phyloP scores from a whole-genome alignment of 2,113 vertebrate genomes.

The western clawed frog (Xenopus tropicalis) region UCB_Xtro_10.0 CM004443.2:133680001-133680500 shows the following conservation, averaged over 20 bases:
- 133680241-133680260: slow-evolving; percentile 67
- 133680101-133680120: slow-evolving; percentile 72
- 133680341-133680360: slow-evolving; percentile 42
- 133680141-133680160: slow-evolving; percentile 71
- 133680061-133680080: slow-evolving; percentile 49
- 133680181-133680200: slow-evolving; percentile 69
- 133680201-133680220: slow-evolving; percentile 42
- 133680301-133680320: slow-evolving; percentile 53
- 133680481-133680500: no score
- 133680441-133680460: no score
- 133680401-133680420: no score
- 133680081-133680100: slow-evolving; percentile 69
- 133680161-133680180: slow-evolving; percentile 75
- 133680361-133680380: no score
- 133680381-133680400: no score
- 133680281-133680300: slow-evolving; percentile 47
- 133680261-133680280: slow-evolving; percentile 54
- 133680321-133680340: slow-evolving; percentile 45
- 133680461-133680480: no score
- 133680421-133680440: no score
- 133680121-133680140: slow-evolving; percentile 71
- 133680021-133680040: slow-evolving; percentile 57
- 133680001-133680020: slow-evolving; percentile 49
- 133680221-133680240: slow-evolving; percentile 66
- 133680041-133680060: slow-evolving; percentile 46